phyloP scores from a whole-genome alignment of 2,888 invertebrate species.

The Perizoma affinitatum region DNA sequence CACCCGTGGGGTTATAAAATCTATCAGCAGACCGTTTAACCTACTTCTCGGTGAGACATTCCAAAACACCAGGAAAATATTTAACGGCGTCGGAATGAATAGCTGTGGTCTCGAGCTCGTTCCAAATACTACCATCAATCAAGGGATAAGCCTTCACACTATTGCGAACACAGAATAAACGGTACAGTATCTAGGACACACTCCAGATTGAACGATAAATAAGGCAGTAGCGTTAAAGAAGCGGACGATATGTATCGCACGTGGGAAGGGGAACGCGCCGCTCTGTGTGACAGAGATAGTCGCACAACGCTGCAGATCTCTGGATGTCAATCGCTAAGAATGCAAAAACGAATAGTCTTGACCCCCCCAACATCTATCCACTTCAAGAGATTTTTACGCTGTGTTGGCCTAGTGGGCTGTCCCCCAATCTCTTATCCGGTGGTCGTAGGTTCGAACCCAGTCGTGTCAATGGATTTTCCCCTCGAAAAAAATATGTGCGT shows the following conservation, averaged over 20 bases:
- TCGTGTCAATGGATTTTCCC: no score
- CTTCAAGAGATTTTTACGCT: no score
- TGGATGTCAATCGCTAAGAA: no score
- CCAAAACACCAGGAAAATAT: constrained; percentile 49
- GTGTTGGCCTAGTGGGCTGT: no score
- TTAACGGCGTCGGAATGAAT: constrained; percentile 45
- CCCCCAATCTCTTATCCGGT: no score
- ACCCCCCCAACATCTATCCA: no score
- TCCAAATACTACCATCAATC: constrained; percentile 53
- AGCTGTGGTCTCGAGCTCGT: constrained; percentile 33
- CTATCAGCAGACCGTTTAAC: constrained; percentile 47
- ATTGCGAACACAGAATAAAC: constrained; percentile 17
- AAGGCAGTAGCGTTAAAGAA: constrained; percentile 12
- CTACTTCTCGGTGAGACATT: constrained; percentile 37
- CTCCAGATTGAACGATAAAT: constrained; percentile 27
- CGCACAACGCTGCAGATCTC: no score
- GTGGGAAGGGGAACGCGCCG: no score
- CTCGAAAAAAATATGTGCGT: no score
- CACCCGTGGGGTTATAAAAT: constrained; percentile 39
- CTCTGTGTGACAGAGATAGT: no score
- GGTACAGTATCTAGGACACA: constrained; percentile 14
- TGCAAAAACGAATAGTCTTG: no score
- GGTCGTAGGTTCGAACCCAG: no score
- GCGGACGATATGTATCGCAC: neutral
- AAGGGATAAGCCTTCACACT: constrained; percentile 51